Conservation (phyloP, 2,888 invertebrate species). For the Bhutanitis thaidina region DNA sequence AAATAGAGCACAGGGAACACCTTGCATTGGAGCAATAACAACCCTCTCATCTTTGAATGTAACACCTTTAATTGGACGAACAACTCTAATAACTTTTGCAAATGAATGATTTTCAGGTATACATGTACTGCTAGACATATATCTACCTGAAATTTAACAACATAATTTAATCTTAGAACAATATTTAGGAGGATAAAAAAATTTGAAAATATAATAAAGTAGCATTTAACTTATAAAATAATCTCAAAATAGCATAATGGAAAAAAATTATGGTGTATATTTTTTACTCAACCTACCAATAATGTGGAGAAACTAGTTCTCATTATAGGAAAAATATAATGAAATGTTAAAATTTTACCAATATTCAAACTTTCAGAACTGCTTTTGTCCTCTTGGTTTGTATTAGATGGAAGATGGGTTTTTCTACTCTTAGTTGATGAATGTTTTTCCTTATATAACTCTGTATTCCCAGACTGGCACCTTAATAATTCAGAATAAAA, state of each 20-base stretch:
- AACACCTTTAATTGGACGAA: slow-evolving; percentile 82
- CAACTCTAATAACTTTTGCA: slow-evolving; percentile 79
- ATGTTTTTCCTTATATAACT: slow-evolving; percentile 63
- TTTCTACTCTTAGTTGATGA: slow-evolving; percentile 50
- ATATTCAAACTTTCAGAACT: slow-evolving; percentile 90
- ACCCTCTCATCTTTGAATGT: slow-evolving; percentile 89
- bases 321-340: no score
- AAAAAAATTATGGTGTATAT: no score
- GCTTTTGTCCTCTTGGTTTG: slow-evolving; percentile 83
- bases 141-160: slow-evolving; percentile 53
- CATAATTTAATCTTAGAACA: no score
- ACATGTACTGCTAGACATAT: slow-evolving; percentile 71
- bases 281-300: no score
- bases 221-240: no score
- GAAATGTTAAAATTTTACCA: slow-evolving; percentile 44
- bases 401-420: slow-evolving; percentile 72
- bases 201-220: no score
- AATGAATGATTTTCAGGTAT: slow-evolving; percentile 79
- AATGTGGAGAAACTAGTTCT: no score
- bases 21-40: slow-evolving; percentile 87
- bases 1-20: slow-evolving; percentile 91
- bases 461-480: slow-evolving; percentile 60
- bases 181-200: no score
- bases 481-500: slow-evolving; percentile 31
- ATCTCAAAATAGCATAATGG: no score